Percentiles rank a stretch among this genome's conserved stretches.
phyloP scores from a whole-genome alignment of 2,888 invertebrate species.

The Platycnemis pennipes region DNA sequence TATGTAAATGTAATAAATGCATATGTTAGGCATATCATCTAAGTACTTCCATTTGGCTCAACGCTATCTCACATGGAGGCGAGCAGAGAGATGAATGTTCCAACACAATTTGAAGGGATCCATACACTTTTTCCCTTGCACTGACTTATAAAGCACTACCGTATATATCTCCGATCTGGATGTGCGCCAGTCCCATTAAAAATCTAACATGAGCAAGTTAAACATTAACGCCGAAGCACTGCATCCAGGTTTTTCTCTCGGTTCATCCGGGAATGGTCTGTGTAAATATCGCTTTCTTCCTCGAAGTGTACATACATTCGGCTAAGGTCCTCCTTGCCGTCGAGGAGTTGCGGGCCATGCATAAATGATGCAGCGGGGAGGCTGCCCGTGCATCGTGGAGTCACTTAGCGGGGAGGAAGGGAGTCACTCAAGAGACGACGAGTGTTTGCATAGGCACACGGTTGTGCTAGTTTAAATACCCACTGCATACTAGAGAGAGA shows the following conservation, averaged over 20 bases:
- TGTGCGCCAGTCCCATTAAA: not conserved
- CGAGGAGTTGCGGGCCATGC: not conserved
- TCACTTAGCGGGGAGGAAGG: not conserved
- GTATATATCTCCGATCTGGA: not conserved
- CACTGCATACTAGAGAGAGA: not conserved
- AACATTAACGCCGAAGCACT: slow-evolving; percentile 20
- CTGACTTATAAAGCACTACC: not conserved
- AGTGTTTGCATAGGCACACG: not conserved
- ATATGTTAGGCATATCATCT: no score
- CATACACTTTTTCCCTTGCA: not conserved
- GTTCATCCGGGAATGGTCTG: not conserved
- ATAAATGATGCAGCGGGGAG: not conserved
- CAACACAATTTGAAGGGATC: not conserved
- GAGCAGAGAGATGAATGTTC: no score
- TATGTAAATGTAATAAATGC: no score
- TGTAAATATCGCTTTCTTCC: slow-evolving; percentile 28
- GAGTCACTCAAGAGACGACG: not conserved
- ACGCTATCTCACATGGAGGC: no score
- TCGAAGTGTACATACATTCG: not conserved
- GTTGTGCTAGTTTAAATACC: not conserved
- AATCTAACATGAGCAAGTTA: not conserved
- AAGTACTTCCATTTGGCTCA: no score
- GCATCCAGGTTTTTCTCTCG: not conserved
- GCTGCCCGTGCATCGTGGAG: not conserved
- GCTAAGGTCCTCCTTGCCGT: not conserved